phyloP scores from a whole-genome alignment of 2,797 vertebrate species.

The Melanotaenia nigrans region DNA sequence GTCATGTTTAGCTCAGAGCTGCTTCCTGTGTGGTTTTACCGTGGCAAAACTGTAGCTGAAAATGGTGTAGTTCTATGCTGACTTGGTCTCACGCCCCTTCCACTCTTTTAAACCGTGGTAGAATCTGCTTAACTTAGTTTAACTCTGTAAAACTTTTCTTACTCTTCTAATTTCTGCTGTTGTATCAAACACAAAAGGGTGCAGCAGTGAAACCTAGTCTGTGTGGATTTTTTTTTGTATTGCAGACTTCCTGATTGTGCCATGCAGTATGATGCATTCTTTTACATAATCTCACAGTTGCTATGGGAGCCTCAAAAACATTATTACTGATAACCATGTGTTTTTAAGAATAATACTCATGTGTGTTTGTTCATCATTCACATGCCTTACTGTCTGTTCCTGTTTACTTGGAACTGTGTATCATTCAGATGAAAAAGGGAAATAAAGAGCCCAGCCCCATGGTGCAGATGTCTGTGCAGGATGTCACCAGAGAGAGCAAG shows the following conservation, averaged over 20 bases:
- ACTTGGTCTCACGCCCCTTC: constrained; percentile 16
- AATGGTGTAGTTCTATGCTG: constrained; percentile 53
- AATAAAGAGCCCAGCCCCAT: constrained; percentile 91
- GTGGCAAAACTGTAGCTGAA: constrained; percentile 32
- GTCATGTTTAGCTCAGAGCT: constrained; percentile 28
- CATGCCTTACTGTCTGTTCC: constrained; percentile 13
- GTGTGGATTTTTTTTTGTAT: constrained; percentile 13
- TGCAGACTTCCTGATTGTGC: constrained; percentile 56
- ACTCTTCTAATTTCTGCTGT: background rate
- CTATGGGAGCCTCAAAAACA: constrained; percentile 35
- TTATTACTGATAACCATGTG: constrained; percentile 26
- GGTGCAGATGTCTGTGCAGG: constrained; percentile 90
- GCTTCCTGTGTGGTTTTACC: constrained; percentile 68
- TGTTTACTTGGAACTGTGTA: constrained; percentile 20
- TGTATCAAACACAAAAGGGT: background rate
- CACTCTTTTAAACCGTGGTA: background rate
- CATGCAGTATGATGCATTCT: constrained; percentile 1
- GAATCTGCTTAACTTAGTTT: constrained; percentile 18
- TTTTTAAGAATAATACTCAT: constrained; percentile 21
- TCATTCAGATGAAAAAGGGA: constrained; percentile 88
- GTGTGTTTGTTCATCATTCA: constrained; percentile 27
- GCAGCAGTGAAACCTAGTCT: background rate
- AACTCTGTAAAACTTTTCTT: constrained; percentile 4
- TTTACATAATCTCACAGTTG: constrained; percentile 46
- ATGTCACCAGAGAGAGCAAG: constrained; percentile 90